Percentiles rank a stretch among this genome's conserved stretches.
phyloP scores from a whole-genome alignment of 2,888 invertebrate species.

The Hirtodrosophila cameraria region DNA sequence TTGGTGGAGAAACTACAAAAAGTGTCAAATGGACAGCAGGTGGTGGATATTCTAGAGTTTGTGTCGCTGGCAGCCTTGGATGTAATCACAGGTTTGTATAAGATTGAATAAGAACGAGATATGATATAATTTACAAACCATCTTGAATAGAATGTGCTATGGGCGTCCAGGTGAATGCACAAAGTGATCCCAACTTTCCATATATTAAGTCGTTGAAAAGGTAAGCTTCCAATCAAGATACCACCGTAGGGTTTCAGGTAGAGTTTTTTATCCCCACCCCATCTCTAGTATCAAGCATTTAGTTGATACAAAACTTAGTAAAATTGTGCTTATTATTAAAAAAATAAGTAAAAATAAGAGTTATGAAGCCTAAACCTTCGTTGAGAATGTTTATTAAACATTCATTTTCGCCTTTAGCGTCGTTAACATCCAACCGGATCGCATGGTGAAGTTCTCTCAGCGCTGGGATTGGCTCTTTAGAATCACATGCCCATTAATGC shows the following conservation, averaged over 20 bases:
- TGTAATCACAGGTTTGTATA: conserved; percentile 83
- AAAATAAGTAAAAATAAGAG: background rate
- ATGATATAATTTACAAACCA: background rate
- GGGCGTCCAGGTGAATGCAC: conserved; percentile 83
- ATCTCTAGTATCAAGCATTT: no score
- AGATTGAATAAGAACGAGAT: background rate
- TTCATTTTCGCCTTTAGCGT: conserved; percentile 55
- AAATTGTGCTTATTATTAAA: no score
- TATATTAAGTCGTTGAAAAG: conserved; percentile 89
- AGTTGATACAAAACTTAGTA: no score
- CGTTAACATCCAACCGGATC: conserved; percentile 66
- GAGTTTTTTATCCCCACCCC: no score
- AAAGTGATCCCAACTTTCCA: conserved; percentile 87
- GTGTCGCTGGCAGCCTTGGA: conserved; percentile 86
- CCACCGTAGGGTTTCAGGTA: no score
- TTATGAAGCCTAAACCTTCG: no score
- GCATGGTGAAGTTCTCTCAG: conserved; percentile 70
- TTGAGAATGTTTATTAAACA: no score
- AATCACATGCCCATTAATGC: conserved; percentile 54
- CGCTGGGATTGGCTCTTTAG: conserved; percentile 72
- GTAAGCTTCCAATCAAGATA: conserved; percentile 81
- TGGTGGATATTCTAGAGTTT: conserved; percentile 86
- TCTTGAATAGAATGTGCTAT: conserved; percentile 67
- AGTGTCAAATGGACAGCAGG: conserved; percentile 75
- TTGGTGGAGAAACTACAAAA: conserved; percentile 86